phyloP scores from a whole-genome alignment of 2,113 vertebrate species.

The Dicerorhinus sumatrensis region DNA sequence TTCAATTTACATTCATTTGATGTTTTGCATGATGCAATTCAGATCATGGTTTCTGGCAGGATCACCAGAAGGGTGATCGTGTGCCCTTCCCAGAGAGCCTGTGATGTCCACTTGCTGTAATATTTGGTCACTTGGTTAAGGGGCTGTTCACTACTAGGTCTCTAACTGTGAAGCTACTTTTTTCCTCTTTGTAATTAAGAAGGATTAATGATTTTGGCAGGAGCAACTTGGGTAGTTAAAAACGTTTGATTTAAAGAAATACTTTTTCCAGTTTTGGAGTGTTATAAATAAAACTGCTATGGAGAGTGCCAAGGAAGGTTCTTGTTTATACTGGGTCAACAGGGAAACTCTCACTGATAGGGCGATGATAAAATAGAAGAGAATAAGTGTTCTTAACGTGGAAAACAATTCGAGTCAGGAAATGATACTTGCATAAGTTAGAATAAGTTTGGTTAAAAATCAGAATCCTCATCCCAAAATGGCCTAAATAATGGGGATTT shows the following conservation, averaged over 20 bases:
- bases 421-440: neutral
- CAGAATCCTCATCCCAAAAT: neutral
- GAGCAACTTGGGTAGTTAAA: neutral
- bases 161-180: neutral
- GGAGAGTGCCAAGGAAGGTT: neutral
- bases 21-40: slow-evolving; percentile 6
- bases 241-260: neutral
- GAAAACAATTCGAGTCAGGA: neutral
- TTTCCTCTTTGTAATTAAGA: neutral
- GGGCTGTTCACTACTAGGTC: neutral
- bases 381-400: neutral
- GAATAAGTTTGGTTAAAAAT: neutral
- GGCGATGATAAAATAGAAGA: neutral
- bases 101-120: neutral
- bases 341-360: neutral
- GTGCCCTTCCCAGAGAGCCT: neutral
- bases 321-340: neutral
- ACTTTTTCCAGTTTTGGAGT: neutral
- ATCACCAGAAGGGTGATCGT: neutral
- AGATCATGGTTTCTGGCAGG: neutral
- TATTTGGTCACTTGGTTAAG: neutral
- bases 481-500: neutral
- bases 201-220: neutral
- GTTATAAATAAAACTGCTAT: neutral
- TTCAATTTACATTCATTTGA: neutral